These are phyloP conservation scores for Antheraea assamensis DNA, from an alignment of 2,888 invertebrate species.

Conservation along the genomic window DNA sequence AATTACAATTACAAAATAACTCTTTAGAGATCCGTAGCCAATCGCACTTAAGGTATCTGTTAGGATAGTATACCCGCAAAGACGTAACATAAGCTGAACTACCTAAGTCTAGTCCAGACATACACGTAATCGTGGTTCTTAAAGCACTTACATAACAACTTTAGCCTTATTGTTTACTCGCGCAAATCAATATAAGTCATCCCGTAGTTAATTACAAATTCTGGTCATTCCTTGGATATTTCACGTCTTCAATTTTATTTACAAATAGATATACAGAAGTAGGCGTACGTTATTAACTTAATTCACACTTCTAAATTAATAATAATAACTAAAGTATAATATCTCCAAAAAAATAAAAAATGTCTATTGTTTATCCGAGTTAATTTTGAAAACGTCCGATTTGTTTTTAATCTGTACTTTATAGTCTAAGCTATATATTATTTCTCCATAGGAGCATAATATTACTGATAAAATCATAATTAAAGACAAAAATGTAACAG, in stretches of 20 bases:
- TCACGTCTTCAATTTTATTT: background rate
- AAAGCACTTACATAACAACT: slow-evolving; percentile 37
- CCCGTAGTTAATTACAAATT: background rate
- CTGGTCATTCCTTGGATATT: background rate
- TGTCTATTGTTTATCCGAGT: no score
- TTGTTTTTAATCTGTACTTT: no score
- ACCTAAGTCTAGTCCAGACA: slow-evolving; percentile 42
- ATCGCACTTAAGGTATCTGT: slow-evolving; percentile 30
- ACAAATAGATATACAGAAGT: no score
- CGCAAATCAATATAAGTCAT: background rate
- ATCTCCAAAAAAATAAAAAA: no score
- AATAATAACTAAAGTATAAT: no score
- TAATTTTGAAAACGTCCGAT: no score
- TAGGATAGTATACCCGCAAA: slow-evolving; percentile 27
- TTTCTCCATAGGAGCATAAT: no score
- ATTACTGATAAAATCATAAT: no score
- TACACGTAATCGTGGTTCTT: slow-evolving; percentile 44
- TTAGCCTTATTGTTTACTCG: slow-evolving; percentile 14
- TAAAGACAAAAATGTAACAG: no score
- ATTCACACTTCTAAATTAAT: no score
- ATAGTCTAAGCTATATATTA: no score
- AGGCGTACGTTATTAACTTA: no score
- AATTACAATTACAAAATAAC: slow-evolving; percentile 30
- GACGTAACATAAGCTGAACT: slow-evolving; percentile 29
- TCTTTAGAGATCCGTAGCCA: slow-evolving; percentile 35